Evolutionary conservation across 2,888 invertebrate species (phyloP), one percentile per base, ranked within the genome.

Genomic region (Oscheius onirici): DNA sequence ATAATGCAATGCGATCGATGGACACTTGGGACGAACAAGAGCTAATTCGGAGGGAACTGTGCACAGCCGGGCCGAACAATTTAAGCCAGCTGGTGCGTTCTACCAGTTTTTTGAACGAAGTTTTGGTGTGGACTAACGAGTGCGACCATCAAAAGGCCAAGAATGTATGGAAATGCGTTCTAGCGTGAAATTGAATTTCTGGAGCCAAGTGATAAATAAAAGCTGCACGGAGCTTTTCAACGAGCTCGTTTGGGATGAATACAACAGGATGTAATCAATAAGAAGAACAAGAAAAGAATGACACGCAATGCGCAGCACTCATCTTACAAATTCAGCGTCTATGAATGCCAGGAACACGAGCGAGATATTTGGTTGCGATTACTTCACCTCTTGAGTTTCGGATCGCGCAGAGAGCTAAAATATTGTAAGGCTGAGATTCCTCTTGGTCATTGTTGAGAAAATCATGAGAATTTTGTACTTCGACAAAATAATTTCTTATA

Each of bases 1-100:
- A 63, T 63, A 63, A 63, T 63, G 63, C 63, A 49, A 63, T 63
- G 46, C 63, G 49, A 63, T 63, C 63, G 63, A 63, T 63, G 63
- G 49, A 6, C 17, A 8, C 60, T 26, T 13, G 55, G 34, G 28
- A 34, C 26, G 43, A 3, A 43, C 60, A 22, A 20, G 63, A 49
- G 49, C 46, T 49, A 49, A 63, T 63, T 63, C 20, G 51, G 51
- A 51, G 51, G 51, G 51, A n/a, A 20, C 51, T 51, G 24, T 20
- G 34, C 51, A 20, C 51, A 51, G 51, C 51, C 17, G 20, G 51
- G 17, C 10, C 17, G 51, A 11, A n/a, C 17, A n/a, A 22, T 2
- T 20, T 10, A 22, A 17, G 10, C 24, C 22, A 51, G 51, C 15
- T 51, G 51, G 17, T 11, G 11, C 51, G 34, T 34, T 34, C 34